phyloP scores from a whole-genome alignment of 2,797 vertebrate species.

The Furcifer pardalis region DNA sequence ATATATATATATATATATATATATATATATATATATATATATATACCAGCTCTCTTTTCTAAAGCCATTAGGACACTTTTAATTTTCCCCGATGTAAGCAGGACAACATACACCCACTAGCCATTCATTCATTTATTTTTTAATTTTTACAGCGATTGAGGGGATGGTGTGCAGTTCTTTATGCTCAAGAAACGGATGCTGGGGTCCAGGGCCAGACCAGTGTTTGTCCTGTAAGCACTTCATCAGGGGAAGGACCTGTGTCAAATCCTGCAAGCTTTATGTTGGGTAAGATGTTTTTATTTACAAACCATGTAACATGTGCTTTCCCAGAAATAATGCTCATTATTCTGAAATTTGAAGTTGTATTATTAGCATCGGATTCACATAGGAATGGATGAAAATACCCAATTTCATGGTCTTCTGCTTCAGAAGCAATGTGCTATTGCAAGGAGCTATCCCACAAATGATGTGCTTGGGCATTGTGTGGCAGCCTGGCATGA shows the following conservation, averaged over 20 bases:
- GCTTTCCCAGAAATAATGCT: neutral
- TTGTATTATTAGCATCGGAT: neutral
- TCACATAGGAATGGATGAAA: neutral
- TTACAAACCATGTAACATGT: too few relatives aligned
- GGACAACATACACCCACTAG: too few relatives aligned
- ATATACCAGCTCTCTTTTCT: too few relatives aligned
- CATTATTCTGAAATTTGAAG: neutral
- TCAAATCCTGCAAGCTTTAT: conserved; percentile 90
- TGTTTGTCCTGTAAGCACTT: conserved; percentile 92
- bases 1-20: too few relatives aligned
- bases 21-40: too few relatives aligned
- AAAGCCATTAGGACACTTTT: too few relatives aligned
- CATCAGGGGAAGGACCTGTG: conserved; percentile 87
- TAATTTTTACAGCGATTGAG: conserved; percentile 85
- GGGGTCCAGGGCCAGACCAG: conserved; percentile 93
- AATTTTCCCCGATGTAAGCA: too few relatives aligned
- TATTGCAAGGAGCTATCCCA: neutral
- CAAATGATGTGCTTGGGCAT: neutral
- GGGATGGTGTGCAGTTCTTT: conserved; percentile 89
- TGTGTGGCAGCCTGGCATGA: neutral
- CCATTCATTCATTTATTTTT: too few relatives aligned
- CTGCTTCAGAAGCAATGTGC: neutral
- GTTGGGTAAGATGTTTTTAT: conserved; percentile 81
- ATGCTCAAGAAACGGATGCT: conserved; percentile 92
- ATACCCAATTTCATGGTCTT: neutral